Base-by-base conservation (phyloP, 2,113 vertebrate genomes). In the Crotalus tigris region DNA sequence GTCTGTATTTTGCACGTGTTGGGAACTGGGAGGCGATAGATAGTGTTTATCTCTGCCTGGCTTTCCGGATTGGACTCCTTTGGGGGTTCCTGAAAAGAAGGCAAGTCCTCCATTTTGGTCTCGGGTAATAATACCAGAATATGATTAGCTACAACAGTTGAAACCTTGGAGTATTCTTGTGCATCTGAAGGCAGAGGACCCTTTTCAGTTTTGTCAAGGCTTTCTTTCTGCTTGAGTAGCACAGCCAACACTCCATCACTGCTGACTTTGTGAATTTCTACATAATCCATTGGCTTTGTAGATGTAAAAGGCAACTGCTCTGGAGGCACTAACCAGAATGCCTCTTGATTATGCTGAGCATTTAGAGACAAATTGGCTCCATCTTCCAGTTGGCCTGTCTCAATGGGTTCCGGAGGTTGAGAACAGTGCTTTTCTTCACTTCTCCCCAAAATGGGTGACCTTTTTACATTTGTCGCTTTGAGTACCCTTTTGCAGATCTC, bases 81-180 rank as follows among this genome's bases (percentile, higher is more conserved):
- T 12, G 91, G 89, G 58, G 94, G 58, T 90, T 98, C 97, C 95
- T 94, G 95, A 87, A 95, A 91, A 1, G 96, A 81, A 95, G 93
- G 57, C 1, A 26, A 39, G 13, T 93, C 95, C 91, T 94, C 93
- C 12, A 46, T 89, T 24, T 55, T 91, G 26, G 94, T 87, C 51
- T 98, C 97, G 87, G 96, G 98, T 94, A 98, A 97, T 89, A 99
- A 96, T 59, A 99, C 96, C 90, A 99, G 96, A 94, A 98, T 95
- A 55, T 97, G 98, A 93, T 97, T 96, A 33, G 96, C 97, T 33
- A 94, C 93, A 91, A 99, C 96, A 6, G 96, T 96, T 90, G 98
- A 98, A 88, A 99, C 98, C 95, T 97, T 98, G 39, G 98, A 98
- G 91, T 99, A 99, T 94, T 98, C 98, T 92, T 98, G 92, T 90